Base-by-base conservation (phyloP, 2,888 invertebrate genomes). In the Pogonocherus hispidulus region DNA sequence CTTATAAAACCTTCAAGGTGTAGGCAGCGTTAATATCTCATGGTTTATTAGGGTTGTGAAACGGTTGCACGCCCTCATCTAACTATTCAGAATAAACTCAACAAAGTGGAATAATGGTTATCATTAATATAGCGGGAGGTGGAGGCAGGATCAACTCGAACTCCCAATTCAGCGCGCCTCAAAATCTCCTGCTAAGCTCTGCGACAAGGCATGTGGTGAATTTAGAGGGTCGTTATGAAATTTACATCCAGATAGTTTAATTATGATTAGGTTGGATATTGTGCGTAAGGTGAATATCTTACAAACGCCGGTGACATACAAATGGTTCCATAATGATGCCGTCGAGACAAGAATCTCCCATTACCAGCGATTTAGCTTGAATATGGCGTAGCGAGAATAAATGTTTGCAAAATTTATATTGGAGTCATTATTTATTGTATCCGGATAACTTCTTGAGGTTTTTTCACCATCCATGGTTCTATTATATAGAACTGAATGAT, bases 41-140 rank as follows among this genome's bases (percentile, higher is more conserved):
- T n/a, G n/a, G n/a, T n/a, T 69, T 72, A 69, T 72, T 72, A 65
- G 70, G 51, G 67, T 32, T 49, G 52, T 47, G 49, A 41, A 65
- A 64, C 60, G 72, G 67, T 72, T 72, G 67, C 70, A 67, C 69
- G 66, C 70, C n/a, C 67, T 67, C 71, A 60, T 67, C 65, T 63
- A 59, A 57, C 72, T 68, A 76, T 77, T 76, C 76, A 75, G 76
- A 79, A 77, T 78, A 76, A 76, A 79, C 77, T 74, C 76, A 78
- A 76, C 78, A 79, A 77, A 75, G 70, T 75, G 77, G 78, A 78
- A 79, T 78, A 76, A 78, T 74, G 73, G 72, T 77, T 75, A 75
- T 76, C 73, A 76, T 77, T 74, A 78, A 70, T 70, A 66, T 66
- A 49, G 51, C 56, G 63, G 62, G 47, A 56, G 41, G 51, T 52